Conservation (phyloP, 1,140 invertebrate species). For the Littorina saxatilis region DNA sequence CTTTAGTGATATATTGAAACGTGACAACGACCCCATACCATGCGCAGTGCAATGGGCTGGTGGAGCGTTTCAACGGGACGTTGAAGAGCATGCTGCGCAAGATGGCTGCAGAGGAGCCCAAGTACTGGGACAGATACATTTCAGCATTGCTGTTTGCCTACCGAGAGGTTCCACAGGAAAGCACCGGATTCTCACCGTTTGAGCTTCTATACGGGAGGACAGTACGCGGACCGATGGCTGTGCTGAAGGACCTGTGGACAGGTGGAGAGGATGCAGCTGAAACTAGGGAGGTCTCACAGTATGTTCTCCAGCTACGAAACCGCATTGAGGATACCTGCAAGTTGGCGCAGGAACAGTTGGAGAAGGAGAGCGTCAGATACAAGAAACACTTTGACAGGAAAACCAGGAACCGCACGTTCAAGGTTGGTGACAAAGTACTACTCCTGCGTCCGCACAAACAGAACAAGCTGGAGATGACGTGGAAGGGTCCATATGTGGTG, state of each 20-base stretch:
- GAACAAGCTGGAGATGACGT: conserved; percentile 47
- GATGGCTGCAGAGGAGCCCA: conserved; percentile 50
- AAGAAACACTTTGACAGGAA: conserved; percentile 32
- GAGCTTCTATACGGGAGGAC: conserved; percentile 43
- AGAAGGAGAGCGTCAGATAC: not conserved
- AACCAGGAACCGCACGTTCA: conserved; percentile 12
- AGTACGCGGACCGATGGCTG: conserved; percentile 20
- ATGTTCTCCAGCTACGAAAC: conserved; percentile 34
- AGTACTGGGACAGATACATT: conserved; percentile 54
- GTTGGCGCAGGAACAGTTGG: conserved; percentile 34
- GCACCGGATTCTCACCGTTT: conserved; percentile 55
- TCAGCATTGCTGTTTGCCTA: too few species aligned
- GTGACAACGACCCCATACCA: not conserved
- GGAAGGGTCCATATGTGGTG: conserved; percentile 46
- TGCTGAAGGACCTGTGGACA: conserved; percentile 56
- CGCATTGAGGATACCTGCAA: conserved; percentile 9
- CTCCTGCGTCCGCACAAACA: conserved; percentile 32
- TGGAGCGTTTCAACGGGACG: too few species aligned
- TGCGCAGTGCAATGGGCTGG: too few species aligned
- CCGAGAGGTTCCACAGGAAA: conserved; percentile 33
- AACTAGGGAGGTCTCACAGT: conserved; percentile 36
- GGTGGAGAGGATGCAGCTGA: conserved; percentile 36
- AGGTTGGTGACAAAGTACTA: conserved; percentile 43
- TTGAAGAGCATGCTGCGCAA: conserved; percentile 21
- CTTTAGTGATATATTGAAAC: too few species aligned